These are phyloP conservation scores for Nycticryphes semicollaris DNA, from an alignment of 2,113 vertebrate genomes.

Conservation along the genomic window DNA sequence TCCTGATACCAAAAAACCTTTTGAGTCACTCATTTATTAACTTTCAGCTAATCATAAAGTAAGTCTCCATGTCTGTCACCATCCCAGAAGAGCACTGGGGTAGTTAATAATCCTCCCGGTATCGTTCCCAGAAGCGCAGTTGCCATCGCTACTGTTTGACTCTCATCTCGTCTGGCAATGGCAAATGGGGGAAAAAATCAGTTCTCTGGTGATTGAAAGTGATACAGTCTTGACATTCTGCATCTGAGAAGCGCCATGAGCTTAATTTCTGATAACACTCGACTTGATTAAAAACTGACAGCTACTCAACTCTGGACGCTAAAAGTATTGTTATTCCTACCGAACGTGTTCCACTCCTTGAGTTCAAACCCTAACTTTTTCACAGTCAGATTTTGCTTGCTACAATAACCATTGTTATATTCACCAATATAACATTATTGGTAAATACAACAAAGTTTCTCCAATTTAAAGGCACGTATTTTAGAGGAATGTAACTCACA, in stretches of 20 bases:
- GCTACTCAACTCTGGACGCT: not conserved
- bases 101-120: not conserved
- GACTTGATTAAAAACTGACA: not conserved
- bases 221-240: not conserved
- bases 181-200: not conserved
- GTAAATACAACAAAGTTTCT: not conserved
- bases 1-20: not conserved
- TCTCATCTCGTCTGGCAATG: not conserved
- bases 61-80: not conserved
- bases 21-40: not conserved
- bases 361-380: not conserved
- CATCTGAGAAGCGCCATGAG: not conserved
- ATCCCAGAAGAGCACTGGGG: not conserved
- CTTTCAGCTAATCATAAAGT: not conserved
- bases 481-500: not conserved
- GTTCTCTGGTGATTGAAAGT: not conserved
- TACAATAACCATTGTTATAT: too few relatives aligned
- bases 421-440: too few relatives aligned
- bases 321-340: not conserved
- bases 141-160: not conserved
- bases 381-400: not conserved
- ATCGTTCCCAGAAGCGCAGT: not conserved
- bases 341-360: accelerated
- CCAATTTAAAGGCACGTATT: not conserved
- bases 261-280: not conserved